These are phyloP conservation scores for Digitonthophagus gazella DNA, from an alignment of 2,888 invertebrate species.

Conservation along the genomic window DNA sequence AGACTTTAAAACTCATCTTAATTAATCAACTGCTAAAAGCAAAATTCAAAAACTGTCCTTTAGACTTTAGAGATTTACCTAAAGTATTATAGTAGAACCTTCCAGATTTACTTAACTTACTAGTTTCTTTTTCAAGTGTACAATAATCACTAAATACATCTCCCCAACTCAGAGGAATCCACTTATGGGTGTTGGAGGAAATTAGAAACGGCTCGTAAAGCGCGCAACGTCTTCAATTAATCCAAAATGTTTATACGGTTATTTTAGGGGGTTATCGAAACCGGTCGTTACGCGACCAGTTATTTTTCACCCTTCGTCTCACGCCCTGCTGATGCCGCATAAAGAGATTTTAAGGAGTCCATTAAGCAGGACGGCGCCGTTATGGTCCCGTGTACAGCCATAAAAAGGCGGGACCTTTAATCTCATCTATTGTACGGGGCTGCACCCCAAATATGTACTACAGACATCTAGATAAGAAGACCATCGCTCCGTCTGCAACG, in stretches of 20 bases:
- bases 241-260: not conserved
- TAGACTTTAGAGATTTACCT: not conserved
- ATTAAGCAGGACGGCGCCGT: constrained; percentile 15
- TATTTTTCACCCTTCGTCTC: constrained; percentile 1
- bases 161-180: no score
- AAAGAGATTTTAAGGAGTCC: constrained; percentile 19
- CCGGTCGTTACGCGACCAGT: constrained; percentile 6
- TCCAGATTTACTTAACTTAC: no score
- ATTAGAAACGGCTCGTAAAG: no score
- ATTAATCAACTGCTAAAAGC: not conserved
- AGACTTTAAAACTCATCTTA: not conserved
- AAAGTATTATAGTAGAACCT: not conserved
- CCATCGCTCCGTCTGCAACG: constrained; percentile 10
- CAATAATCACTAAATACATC: no score
- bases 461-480: constrained; percentile 10
- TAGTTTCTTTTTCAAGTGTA: no score
- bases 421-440: constrained; percentile 6
- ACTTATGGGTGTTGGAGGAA: no score
- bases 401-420: constrained; percentile 14
- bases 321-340: constrained; percentile 1
- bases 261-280: not conserved
- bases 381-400: constrained; percentile 13
- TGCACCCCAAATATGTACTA: constrained; percentile 8
- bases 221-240: not conserved
- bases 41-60: not conserved